Conservation (phyloP, 1,140 invertebrate genomes). For the Macrobrachium nipponense region DNA sequence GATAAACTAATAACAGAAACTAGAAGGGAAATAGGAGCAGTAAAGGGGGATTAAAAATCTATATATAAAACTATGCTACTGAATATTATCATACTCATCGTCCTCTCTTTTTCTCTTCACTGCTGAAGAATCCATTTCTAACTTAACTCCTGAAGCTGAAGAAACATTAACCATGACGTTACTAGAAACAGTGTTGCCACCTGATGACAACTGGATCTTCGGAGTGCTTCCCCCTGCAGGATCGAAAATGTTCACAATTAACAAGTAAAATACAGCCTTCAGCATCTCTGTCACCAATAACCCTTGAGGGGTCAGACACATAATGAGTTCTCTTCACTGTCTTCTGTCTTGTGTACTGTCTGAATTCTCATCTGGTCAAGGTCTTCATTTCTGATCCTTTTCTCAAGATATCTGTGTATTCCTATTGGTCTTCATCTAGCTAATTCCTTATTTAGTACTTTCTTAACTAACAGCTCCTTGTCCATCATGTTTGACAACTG, state of each 20-base stretch:
- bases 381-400: too few relatives aligned
- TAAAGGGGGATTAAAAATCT: neutral
- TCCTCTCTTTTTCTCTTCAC: conserved; percentile 43
- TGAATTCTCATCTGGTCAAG: too few relatives aligned
- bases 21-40: neutral
- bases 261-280: neutral
- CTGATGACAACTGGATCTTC: conserved; percentile 39
- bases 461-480: too few relatives aligned
- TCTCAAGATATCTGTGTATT: too few relatives aligned
- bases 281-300: too few relatives aligned
- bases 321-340: too few relatives aligned
- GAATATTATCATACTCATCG: conserved; percentile 24
- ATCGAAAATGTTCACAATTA: neutral
- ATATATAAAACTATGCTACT: neutral
- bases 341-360: too few relatives aligned
- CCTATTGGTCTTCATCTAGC: too few relatives aligned
- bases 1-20: neutral
- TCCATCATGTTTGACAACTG: too few relatives aligned
- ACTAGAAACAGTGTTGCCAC: conserved; percentile 22
- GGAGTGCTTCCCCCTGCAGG: conserved; percentile 29
- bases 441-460: too few relatives aligned
- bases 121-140: conserved; percentile 34
- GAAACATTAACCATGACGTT: conserved; percentile 41
- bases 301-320: too few relatives aligned
- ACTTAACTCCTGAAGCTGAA: conserved; percentile 31